phyloP scores from a whole-genome alignment of 2,888 invertebrate species.

The Cyclophora albipunctata region DNA sequence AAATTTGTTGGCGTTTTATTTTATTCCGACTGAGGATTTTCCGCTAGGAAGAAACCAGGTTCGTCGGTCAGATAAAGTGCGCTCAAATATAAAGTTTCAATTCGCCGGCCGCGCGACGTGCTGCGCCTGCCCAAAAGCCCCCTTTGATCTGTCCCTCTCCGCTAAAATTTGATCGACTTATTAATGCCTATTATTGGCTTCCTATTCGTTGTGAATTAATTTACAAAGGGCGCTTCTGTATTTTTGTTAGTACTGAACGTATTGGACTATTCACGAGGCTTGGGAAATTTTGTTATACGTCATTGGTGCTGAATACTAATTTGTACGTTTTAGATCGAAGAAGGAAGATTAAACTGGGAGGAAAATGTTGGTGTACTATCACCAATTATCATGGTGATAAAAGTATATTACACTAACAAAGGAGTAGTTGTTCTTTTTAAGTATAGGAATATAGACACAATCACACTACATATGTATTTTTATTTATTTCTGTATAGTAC shows the following conservation, averaged over 20 bases:
- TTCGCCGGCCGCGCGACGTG: conserved; percentile 57
- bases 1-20: conserved; percentile 52
- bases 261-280: not conserved
- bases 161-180: conserved; percentile 19
- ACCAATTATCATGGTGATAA: too few relatives aligned
- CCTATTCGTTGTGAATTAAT: conserved; percentile 16
- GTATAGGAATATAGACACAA: too few relatives aligned
- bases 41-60: conserved; percentile 46
- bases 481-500: too few relatives aligned
- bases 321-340: too few relatives aligned
- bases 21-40: conserved; percentile 58
- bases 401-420: too few relatives aligned
- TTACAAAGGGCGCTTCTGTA: conserved; percentile 5
- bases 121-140: conserved; percentile 44
- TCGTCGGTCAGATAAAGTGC: conserved; percentile 62
- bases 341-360: too few relatives aligned
- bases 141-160: conserved; percentile 38
- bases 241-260: conserved; percentile 1
- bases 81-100: conserved; percentile 73
- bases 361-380: too few relatives aligned
- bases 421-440: too few relatives aligned
- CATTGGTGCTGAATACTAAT: too few relatives aligned
- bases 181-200: conserved; percentile 22
- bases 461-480: too few relatives aligned
- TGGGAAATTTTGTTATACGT: too few relatives aligned